Evolutionary conservation across 2,888 invertebrate genomes (phyloP), one percentile per base, ranked within the genome.

Genomic region (Amphimallon solstitiale): DNA sequence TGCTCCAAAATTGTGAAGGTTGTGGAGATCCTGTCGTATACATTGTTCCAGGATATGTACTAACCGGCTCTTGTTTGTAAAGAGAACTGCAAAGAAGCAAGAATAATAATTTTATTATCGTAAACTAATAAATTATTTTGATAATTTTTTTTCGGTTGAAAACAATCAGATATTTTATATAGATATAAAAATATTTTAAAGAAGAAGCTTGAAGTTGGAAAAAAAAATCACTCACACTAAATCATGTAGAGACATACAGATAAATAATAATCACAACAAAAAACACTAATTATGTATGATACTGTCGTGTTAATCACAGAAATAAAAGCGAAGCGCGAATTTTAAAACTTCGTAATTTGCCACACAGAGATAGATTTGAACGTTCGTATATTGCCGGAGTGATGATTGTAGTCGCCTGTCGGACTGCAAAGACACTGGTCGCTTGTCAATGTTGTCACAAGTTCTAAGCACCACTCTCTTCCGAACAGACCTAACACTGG

Each of bases 1-100:
- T 81, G 35, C 77, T 75, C 81, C 81, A 81, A 54, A 80, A 63
- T 69, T 79, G 79, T 45, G 77, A 68, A 2, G 76, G 66, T 68
- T 79, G 79, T 21, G 80, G 80, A 3, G 81, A 81, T 52, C 77
- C 78, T 7, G 73, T 75, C 40, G 76, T 76, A 66, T 79, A 77
- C 73, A 77, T 78, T 9, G 71, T 66, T 5, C 75, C 68, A 1
- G 76, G 68, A 65, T 76, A 78, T 21, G 66, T 72, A 14, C 75
- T 70, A 7, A 76, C 68, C 52, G 74, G 76, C 68, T 79, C 72
- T n/a, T n/a, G n/a, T 14, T 79, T 72, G 68, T 81, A 81, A 62
- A 81, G 65, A 10, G 79, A 71, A 74, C 81, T 81, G 74, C 19
- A 79, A 78, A 67, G 70, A 72, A 71, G 69, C 65, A 67, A 59